phyloP scores from a whole-genome alignment of 2,888 invertebrate genomes.

The Hydrotaea cyrtoneurina region DNA sequence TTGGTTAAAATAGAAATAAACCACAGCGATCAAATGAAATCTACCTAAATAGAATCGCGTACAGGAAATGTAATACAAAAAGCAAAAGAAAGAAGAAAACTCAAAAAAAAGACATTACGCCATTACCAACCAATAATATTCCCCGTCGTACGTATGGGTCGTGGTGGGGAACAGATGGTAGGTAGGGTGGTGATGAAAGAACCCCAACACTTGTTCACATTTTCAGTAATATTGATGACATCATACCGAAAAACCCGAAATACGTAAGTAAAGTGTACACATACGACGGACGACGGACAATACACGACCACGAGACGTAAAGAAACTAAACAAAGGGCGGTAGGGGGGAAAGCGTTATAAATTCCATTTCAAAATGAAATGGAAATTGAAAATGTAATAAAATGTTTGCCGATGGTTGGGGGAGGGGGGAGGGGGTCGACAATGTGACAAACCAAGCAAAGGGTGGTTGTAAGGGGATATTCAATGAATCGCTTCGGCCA shows the following conservation, averaged over 20 bases:
- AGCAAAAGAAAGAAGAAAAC: neutral
- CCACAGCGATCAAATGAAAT: neutral
- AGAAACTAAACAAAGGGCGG: slow-evolving; percentile 13
- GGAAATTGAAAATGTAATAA: slow-evolving; percentile 42
- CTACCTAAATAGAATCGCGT: neutral
- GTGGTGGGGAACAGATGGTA: neutral
- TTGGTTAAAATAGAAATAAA: slow-evolving; percentile 3
- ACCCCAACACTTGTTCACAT: slow-evolving; percentile 36
- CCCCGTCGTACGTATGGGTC: neutral
- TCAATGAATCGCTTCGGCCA: neutral
- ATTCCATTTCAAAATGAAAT: slow-evolving; percentile 38
- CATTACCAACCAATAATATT: neutral
- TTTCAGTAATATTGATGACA: slow-evolving; percentile 57
- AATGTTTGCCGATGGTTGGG: neutral
- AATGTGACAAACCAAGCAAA: too few relatives aligned
- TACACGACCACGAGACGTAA: neutral
- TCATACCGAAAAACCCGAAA: slow-evolving; percentile 46
- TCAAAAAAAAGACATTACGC: neutral
- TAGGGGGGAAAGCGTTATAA: slow-evolving; percentile 17
- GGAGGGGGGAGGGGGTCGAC: neutral
- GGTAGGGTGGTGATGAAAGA: neutral
- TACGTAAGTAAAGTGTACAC: neutral
- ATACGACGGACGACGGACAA: neutral
- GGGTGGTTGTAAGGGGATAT: too few relatives aligned
- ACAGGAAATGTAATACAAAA: neutral